Percentiles rank a stretch among this genome's conserved stretches.
Conservation (phyloP, 2,113 vertebrate genomes). For the Mesocricetus auratus region DNA sequence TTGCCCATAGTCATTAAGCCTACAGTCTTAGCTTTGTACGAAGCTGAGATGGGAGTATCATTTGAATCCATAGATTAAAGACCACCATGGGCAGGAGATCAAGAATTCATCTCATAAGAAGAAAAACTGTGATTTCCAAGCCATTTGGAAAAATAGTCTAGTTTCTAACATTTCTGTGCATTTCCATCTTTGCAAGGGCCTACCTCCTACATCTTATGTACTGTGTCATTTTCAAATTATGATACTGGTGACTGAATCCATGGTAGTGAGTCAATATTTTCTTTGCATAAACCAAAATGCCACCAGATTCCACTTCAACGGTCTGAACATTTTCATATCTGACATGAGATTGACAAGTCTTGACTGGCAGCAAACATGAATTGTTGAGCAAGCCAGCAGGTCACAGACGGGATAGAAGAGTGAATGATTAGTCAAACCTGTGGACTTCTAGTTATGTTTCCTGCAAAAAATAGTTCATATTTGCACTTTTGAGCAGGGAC, state of each 20-base stretch:
- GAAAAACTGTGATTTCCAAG: constrained; percentile 18
- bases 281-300: constrained; percentile 40
- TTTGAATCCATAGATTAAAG: background rate
- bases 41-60: background rate
- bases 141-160: constrained; percentile 50
- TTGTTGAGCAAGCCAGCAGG: constrained; percentile 5
- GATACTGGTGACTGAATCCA: background rate
- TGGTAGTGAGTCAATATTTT: constrained; percentile 41
- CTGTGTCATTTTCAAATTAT: constrained; percentile 54
- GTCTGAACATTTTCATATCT: background rate
- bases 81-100: background rate
- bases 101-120: background rate
- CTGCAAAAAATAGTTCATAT: background rate
- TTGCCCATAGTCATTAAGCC: too few species aligned
- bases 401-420: background rate
- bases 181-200: background rate
- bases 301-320: background rate
- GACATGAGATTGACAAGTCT: background rate
- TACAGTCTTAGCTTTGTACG: background rate
- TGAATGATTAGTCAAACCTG: constrained; percentile 7
- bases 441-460: background rate
- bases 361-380: background rate
- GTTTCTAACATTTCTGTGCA: constrained; percentile 26
- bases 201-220: background rate
- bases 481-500: background rate